Evolutionary conservation across 2,113 vertebrate species (phyloP), one percentile per base, ranked within the genome.

Genomic region (Turnix velox): DNA sequence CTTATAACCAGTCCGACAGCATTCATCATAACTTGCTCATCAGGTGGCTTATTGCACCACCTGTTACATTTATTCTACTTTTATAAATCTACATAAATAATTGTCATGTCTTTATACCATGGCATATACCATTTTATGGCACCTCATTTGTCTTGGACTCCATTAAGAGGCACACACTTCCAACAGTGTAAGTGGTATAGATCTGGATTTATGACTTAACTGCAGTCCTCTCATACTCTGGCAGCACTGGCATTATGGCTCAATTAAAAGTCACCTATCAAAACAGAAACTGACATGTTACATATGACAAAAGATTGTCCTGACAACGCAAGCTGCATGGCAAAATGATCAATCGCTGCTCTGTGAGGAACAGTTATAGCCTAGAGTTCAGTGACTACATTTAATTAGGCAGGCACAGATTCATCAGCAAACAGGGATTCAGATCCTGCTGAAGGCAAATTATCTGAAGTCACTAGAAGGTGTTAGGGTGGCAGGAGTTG

Each of bases 181-280:
- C 19, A 71, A 54, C 42, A 90, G 6, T 5, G 0, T 33, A 71
- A 85, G 55, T 25, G 8, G 39, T 74, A 14, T 23, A 63, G 65
- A 49, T 79, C 20, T 40, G 45, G 17, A 59, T 76, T 96, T 82
- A 37, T 84, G 79, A 93, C 93, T 86, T 91, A 90, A 72, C 40
- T 75, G 35, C 72, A 74, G 55, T 63, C 52, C 46, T 90, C 35
- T 61, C 33, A 18, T 62, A 51, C 55, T 68, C 18, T 78, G 79
- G 75, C 77, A 87, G 40, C 9, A 8, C 42, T 67, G 74, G 54
- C 68, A 79, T 87, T 71, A 88, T 48, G 58, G 43, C 75, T 95
- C 94, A 94, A 88, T 94, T 95, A 90, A 68, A 85, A 96, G 23
- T 59, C 71, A 92, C 62, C 82, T 80, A 65, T 75, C 58, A 63